Base-by-base conservation (phyloP, 2,113 vertebrate species). In the Trachemys scripta region DNA sequence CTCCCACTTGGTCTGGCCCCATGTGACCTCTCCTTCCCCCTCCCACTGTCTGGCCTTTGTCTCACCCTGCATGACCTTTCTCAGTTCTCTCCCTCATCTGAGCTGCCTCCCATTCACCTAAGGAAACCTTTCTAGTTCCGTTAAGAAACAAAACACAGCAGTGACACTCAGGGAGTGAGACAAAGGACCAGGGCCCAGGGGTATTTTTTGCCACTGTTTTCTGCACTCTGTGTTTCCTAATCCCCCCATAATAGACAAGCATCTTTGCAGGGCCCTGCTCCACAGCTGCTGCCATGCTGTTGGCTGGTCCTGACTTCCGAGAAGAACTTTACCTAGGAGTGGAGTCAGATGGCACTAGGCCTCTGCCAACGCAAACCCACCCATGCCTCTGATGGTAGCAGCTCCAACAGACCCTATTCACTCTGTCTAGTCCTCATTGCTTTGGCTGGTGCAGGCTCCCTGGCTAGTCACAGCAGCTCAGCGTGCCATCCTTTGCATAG, bases 1-100 rank as follows among this genome's bases (percentile, higher is more conserved):
- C 20, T 10, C 19, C 65, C 65, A 72, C 17, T 72, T 10, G 12
- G 57, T 62, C 19, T 72, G 35, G 35, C 35, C 17, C 62, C 16
- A 7, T 69, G 35, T 38, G 35, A 38, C 16, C 65, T n/a, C 89
- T 90, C 47, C 94, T 94, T 95, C 93, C 96, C 88, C 87, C 94
- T 91, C 90, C 96, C 97, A 89, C 96, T 38, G 62, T 35, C 35
- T n/a, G 35, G 35, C 17, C 65, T 20, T 19, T n/a, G 31, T 72
- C 85, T 91, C 79, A 81, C 59, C 75, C 80, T 86, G 53, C 24
- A 31, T 59, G 75, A 80, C 47, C 79, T 56, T 59, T 27, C 13
- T 78, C 54, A 56, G 65, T 19, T 13, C 19, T 72, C n/a, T 72
- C 19, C 19, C n/a, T 9, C 19, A 72, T 20, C n/a, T 72, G n/a